These are phyloP conservation scores for Leguminivora glycinivorella DNA, from an alignment of 1,140 invertebrate genomes.

Conservation along the genomic window DNA sequence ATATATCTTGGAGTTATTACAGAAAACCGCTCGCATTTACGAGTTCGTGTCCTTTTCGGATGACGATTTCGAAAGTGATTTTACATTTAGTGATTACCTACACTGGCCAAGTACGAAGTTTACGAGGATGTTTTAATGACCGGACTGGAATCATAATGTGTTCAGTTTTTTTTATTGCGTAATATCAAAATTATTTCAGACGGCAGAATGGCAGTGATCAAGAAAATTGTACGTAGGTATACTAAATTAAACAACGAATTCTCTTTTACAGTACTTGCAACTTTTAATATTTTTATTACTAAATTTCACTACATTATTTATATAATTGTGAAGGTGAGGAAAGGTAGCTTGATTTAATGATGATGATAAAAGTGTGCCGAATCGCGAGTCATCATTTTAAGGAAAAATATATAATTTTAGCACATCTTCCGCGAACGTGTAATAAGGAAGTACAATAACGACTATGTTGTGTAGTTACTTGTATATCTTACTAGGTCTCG, in stretches of 20 bases:
- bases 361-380: not conserved
- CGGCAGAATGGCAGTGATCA: no score
- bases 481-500: constrained; percentile 1
- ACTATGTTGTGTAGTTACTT: not conserved
- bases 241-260: no score
- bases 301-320: not conserved
- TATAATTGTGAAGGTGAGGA: not conserved
- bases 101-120: constrained; percentile 41
- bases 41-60: constrained; percentile 52
- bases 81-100: constrained; percentile 30
- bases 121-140: constrained; percentile 47
- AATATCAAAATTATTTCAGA: not conserved
- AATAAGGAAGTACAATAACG: constrained; percentile 24
- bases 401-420: constrained; percentile 6
- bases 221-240: not conserved
- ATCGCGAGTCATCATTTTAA: constrained; percentile 4
- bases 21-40: constrained; percentile 9
- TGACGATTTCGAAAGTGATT: constrained; percentile 64
- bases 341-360: constrained; percentile 7
- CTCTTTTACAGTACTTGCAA: not conserved
- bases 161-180: not conserved
- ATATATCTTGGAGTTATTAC: constrained; percentile 21
- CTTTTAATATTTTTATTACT: no score
- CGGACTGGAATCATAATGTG: constrained; percentile 30
- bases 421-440: not conserved